These are phyloP conservation scores for Zophobas atratus DNA, from an alignment of 1,140 invertebrate species.

Conservation along the genomic window DNA sequence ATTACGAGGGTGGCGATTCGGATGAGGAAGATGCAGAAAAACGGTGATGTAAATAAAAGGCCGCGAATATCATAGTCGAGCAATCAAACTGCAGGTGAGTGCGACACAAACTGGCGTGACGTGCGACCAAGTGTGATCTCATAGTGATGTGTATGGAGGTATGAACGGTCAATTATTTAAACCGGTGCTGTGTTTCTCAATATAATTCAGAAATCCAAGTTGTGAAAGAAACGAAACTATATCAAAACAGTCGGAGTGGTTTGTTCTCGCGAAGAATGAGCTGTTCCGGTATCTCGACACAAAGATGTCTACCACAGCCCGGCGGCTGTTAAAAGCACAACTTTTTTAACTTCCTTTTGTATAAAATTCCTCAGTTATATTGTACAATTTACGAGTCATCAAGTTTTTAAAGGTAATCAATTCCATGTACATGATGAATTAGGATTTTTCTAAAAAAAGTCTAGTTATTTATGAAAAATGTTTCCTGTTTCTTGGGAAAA, in stretches of 20 bases:
- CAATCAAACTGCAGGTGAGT: slow-evolving; percentile 58
- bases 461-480: slow-evolving; percentile 42
- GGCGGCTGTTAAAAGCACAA: slow-evolving; percentile 49
- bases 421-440: slow-evolving; percentile 53
- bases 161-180: slow-evolving; percentile 60
- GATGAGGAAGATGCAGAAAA: slow-evolving; percentile 87
- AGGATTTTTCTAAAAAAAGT: slow-evolving; percentile 51
- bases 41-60: slow-evolving; percentile 72
- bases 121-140: slow-evolving; percentile 63
- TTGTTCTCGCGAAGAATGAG: not conserved
- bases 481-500: slow-evolving; percentile 31
- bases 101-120: slow-evolving; percentile 57
- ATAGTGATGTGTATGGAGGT: slow-evolving; percentile 57
- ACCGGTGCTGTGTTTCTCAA: slow-evolving; percentile 46
- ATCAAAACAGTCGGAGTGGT: slow-evolving; percentile 14
- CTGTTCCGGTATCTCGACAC: not conserved
- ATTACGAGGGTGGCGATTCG: slow-evolving; percentile 96
- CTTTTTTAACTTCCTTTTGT: slow-evolving; percentile 58
- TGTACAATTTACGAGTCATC: slow-evolving; percentile 48
- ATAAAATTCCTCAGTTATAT: slow-evolving; percentile 54
- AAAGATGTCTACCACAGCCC: slow-evolving; percentile 26
- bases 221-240: slow-evolving; percentile 2
- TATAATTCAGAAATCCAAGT: slow-evolving; percentile 39
- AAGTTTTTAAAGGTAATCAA: slow-evolving; percentile 18
- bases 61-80: slow-evolving; percentile 74